A percentile compares a stretch with the other conserved stretches of the same genome.
Evolutionary conservation across 2,113 vertebrate genomes (phyloP).

Genomic region (Anolis carolinensis): DNA sequence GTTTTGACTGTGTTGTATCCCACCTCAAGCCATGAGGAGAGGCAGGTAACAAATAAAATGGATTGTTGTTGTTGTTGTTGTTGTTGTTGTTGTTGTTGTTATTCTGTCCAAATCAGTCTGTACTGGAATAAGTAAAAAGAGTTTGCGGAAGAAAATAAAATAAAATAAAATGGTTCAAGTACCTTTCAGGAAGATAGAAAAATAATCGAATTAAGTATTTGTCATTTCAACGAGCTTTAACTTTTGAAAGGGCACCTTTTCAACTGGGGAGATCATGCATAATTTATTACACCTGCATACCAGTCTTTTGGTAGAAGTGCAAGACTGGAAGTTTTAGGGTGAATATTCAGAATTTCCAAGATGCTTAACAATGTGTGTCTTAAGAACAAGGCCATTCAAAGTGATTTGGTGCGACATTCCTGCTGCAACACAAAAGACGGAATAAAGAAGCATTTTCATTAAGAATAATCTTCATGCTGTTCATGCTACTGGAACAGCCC

Average conservation of each 20-base stretch:
- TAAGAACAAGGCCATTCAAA: conserved; percentile 36
- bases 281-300: not conserved
- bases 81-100: too few species aligned
- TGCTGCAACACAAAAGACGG: conserved; percentile 4
- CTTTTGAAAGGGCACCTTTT: not conserved
- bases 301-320: not conserved
- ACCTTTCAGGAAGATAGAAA: not conserved
- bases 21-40: too few species aligned
- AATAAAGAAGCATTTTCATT: not conserved
- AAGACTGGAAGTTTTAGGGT: not conserved
- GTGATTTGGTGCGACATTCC: conserved; percentile 15
- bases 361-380: conserved; percentile 2
- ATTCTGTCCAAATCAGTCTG: not conserved
- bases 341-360: conserved; percentile 30
- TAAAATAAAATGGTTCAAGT: too few species aligned
- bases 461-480: not conserved
- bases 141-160: not conserved
- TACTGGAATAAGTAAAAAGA: not conserved
- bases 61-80: too few species aligned
- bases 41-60: too few species aligned
- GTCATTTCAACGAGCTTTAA: not conserved
- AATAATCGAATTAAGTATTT: not conserved
- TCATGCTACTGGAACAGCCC: not conserved
- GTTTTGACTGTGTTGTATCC: too few species aligned
- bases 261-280: not conserved